Evolutionary conservation across 2,797 vertebrate genomes (phyloP).

Genomic region (Xerus rutilus): DNA sequence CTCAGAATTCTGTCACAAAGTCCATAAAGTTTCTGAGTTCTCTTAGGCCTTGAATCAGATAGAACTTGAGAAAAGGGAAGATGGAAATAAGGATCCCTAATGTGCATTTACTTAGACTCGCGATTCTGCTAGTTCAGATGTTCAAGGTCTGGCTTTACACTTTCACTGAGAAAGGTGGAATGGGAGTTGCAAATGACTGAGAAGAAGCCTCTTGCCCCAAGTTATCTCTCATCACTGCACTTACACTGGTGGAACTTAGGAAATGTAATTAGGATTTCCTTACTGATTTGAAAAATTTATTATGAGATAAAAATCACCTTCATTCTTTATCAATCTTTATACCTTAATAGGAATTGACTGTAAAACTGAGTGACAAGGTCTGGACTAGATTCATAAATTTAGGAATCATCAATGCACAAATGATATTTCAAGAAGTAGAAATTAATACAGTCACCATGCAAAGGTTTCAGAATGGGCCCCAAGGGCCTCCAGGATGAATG

Average conservation of each 20-base stretch:
- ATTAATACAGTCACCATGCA: background rate
- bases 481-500: background rate
- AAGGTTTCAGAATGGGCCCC: background rate
- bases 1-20: background rate
- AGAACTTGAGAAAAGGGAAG: background rate
- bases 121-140: background rate
- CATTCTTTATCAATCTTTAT: background rate
- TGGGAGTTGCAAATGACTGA: background rate
- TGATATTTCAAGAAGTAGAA: background rate
- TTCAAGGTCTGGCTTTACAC: background rate
- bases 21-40: background rate
- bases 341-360: background rate
- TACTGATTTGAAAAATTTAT: background rate
- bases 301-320: background rate
- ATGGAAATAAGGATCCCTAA: background rate
- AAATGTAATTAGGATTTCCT: background rate
- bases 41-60: background rate
- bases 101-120: background rate
- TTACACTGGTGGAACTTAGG: background rate
- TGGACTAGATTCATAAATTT: background rate
- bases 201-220: background rate
- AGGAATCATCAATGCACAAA: background rate
- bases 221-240: background rate
- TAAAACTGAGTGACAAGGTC: background rate
- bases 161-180: background rate